phyloP scores from a whole-genome alignment of 2,888 invertebrate species.

The Eilema sororculum region DNA sequence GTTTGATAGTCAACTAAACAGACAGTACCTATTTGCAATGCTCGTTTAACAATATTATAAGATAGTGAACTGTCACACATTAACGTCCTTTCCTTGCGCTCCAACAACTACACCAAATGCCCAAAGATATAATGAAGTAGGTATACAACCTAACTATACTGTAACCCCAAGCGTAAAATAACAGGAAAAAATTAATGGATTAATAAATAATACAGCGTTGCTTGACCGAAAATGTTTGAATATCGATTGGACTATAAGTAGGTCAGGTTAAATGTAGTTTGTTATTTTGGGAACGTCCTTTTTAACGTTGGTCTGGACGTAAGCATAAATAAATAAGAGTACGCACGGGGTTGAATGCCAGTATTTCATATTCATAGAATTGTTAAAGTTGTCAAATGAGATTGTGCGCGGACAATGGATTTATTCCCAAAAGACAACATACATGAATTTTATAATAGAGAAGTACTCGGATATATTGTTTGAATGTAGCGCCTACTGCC shows the following conservation, averaged over 20 bases:
- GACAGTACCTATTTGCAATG: too few species aligned
- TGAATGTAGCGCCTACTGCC: background rate
- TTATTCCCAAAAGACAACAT: background rate
- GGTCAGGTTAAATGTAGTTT: conserved; percentile 52
- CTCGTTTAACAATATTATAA: too few species aligned
- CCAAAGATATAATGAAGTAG: background rate
- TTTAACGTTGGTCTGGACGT: conserved; percentile 32
- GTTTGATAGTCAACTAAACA: background rate
- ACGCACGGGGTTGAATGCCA: conserved; percentile 5
- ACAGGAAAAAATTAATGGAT: conserved; percentile 28
- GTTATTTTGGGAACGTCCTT: conserved; percentile 53
- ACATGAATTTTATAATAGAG: background rate
- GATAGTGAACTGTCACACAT: background rate
- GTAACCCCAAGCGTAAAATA: conserved; percentile 10
- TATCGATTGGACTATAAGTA: conserved; percentile 58
- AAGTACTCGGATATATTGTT: background rate
- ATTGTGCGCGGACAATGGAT: background rate
- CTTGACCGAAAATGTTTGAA: conserved; percentile 39
- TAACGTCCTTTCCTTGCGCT: background rate
- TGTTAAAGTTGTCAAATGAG: conserved; percentile 6
- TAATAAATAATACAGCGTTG: conserved; percentile 40
- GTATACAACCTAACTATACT: background rate
- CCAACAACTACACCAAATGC: background rate
- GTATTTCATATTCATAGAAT: conserved; percentile 8
- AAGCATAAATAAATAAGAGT: conserved; percentile 15